Percentiles rank a stretch among this genome's conserved stretches.
These are phyloP conservation scores for Sinosuthora webbiana DNA, from an alignment of 2,113 vertebrate species.

Conservation along the genomic window DNA sequence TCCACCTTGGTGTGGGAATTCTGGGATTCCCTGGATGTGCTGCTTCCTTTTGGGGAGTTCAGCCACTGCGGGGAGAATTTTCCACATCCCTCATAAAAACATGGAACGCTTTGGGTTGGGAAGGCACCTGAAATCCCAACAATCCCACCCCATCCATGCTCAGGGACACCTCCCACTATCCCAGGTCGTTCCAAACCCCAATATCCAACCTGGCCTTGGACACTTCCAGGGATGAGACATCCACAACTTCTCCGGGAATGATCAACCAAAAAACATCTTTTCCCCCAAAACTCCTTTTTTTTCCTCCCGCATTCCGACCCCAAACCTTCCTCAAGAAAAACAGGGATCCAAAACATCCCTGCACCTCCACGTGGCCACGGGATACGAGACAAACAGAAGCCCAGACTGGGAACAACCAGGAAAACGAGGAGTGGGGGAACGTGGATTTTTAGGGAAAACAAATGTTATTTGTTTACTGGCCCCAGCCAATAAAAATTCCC, in stretches of 20 bases:
- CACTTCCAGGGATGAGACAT: not conserved
- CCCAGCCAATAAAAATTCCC: conserved; percentile 50
- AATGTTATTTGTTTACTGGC: conserved; percentile 47
- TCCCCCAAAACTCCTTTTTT: not conserved
- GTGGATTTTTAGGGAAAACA: not conserved
- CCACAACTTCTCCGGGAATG: not conserved
- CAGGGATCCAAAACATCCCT: not conserved
- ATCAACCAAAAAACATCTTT: not conserved
- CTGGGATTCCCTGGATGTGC: not conserved
- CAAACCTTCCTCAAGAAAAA: not conserved
- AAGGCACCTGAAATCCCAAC: not conserved
- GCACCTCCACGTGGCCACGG: not conserved
- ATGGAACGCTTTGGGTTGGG: not conserved
- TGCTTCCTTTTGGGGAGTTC: not conserved
- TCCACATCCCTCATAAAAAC: not conserved
- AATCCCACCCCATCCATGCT: not conserved
- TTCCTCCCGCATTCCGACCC: not conserved
- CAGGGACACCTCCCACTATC: not conserved
- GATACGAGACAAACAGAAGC: not conserved
- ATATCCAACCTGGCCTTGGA: not conserved
- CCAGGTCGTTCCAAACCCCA: not conserved
- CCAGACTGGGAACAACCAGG: not conserved
- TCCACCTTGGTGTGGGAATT: rapidly evolving
- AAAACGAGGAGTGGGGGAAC: not conserved
- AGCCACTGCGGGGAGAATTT: not conserved